phyloP scores from a whole-genome alignment of 2,797 vertebrate species.

The Leptodactylus fallax region DNA sequence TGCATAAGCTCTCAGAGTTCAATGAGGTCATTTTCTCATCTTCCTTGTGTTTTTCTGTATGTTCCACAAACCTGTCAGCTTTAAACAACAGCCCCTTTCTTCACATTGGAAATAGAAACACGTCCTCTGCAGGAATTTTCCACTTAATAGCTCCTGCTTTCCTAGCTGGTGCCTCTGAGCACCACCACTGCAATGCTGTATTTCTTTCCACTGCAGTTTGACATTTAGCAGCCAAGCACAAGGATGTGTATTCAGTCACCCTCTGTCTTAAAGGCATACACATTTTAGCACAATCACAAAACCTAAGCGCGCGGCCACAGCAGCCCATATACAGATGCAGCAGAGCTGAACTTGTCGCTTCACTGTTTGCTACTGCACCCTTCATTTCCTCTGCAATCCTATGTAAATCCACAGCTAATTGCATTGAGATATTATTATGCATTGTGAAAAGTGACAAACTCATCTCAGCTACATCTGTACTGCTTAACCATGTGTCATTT shows the following conservation, averaged over 20 bases:
- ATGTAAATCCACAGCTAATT: not conserved
- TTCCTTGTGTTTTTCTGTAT: conserved; percentile 76
- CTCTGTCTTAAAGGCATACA: conserved; percentile 60
- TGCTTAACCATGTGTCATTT: too few species aligned
- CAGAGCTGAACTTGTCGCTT: not conserved
- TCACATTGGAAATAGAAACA: conserved; percentile 81
- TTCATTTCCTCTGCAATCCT: not conserved
- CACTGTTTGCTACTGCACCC: not conserved
- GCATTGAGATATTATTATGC: not conserved
- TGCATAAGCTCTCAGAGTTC: conserved; percentile 77
- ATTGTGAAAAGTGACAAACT: not conserved
- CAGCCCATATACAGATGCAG: not conserved
- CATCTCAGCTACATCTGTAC: too few species aligned
- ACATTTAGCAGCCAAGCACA: conserved; percentile 78
- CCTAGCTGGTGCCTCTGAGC: conserved; percentile 78
- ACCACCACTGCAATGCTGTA: conserved; percentile 79
- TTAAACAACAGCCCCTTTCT: conserved; percentile 83
- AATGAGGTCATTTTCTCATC: conserved; percentile 81
- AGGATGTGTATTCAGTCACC: conserved; percentile 76
- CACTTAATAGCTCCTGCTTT: conserved; percentile 79
- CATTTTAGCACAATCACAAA: conserved; percentile 62
- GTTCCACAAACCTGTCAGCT: conserved; percentile 79
- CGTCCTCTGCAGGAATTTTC: conserved; percentile 85
- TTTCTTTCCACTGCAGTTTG: conserved; percentile 81
- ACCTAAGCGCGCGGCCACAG: not conserved